A percentile compares a stretch with the other conserved stretches of the same genome.
phyloP scores from a whole-genome alignment of 2,888 invertebrate genomes.

The Drosophila aldrichi region DNA sequence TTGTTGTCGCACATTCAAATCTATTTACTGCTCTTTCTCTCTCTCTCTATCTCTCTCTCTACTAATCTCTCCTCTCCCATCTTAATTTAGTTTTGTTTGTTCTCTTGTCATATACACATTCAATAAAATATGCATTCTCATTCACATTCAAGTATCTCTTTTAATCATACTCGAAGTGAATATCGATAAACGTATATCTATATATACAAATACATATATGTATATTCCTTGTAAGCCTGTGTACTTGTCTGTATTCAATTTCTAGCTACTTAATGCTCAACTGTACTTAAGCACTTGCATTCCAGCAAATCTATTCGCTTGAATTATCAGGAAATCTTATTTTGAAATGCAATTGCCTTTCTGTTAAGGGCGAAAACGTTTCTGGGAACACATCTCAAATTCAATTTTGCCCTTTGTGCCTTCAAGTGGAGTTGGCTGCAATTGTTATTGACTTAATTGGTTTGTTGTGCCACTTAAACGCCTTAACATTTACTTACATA shows the following conservation, averaged over 20 bases:
- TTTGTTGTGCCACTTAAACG: constrained; percentile 49
- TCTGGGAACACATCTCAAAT: constrained; percentile 17
- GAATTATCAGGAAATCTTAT: constrained; percentile 12
- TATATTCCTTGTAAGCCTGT: constrained; percentile 16
- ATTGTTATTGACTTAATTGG: constrained; percentile 40
- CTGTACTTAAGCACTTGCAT: constrained; percentile 27
- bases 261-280: constrained; percentile 55
- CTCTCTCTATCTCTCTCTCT: constrained; percentile 1
- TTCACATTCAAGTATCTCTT: constrained; percentile 57
- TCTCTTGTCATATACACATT: constrained; percentile 59
- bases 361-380: constrained; percentile 11
- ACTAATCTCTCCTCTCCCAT: not conserved
- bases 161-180: constrained; percentile 25
- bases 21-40: constrained; percentile 8
- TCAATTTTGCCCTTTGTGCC: constrained; percentile 15
- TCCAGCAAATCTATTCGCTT: constrained; percentile 22
- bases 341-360: not conserved
- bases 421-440: constrained; percentile 29
- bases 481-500: constrained; percentile 42
- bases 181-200: constrained; percentile 4
- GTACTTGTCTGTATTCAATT: constrained; percentile 34
- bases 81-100: not conserved
- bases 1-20: constrained; percentile 66
- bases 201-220: not conserved
- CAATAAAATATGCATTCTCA: constrained; percentile 74